A percentile compares a stretch with the other conserved stretches of the same genome.
Evolutionary conservation across 2,888 invertebrate genomes (phyloP).

Genomic region (Drosophila phalerata): DNA sequence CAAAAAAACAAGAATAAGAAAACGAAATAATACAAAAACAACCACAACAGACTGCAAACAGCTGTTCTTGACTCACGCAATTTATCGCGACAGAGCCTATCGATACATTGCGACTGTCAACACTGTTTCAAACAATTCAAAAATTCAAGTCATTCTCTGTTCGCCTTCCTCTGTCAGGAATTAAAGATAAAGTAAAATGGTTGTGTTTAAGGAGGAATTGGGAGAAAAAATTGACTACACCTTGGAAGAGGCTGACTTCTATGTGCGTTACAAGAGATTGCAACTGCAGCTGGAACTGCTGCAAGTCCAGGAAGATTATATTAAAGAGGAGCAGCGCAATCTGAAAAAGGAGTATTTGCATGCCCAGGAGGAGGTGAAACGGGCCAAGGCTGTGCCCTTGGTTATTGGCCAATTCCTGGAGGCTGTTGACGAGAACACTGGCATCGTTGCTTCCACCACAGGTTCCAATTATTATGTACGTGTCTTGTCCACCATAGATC

Average conservation of each 20-base stretch:
- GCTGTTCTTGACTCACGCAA: slow-evolving; percentile 45
- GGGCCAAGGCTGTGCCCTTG: slow-evolving; percentile 99
- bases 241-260: slow-evolving; percentile 95
- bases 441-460: slow-evolving; percentile 99
- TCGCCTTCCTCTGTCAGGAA: background rate
- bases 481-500: slow-evolving; percentile 96
- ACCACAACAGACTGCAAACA: slow-evolving; percentile 58
- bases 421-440: slow-evolving; percentile 99
- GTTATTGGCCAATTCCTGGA: slow-evolving; percentile 99
- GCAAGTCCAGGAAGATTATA: slow-evolving; percentile 99
- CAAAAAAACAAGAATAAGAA: slow-evolving; percentile 29
- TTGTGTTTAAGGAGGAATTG: slow-evolving; percentile 14
- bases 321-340: slow-evolving; percentile 99
- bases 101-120: background rate
- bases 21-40: slow-evolving; percentile 24
- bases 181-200: slow-evolving; percentile 14
- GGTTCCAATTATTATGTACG: slow-evolving; percentile 89
- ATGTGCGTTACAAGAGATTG: slow-evolving; percentile 98
- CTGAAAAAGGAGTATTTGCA: slow-evolving; percentile 99
- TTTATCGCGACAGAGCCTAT: background rate
- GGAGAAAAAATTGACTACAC: slow-evolving; percentile 11
- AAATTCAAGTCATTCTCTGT: slow-evolving; percentile 64
- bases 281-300: slow-evolving; percentile 98
- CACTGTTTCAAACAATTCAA: slow-evolving; percentile 36
- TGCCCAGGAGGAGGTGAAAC: slow-evolving; percentile 98